A percentile compares a stretch with the other conserved stretches of the same genome.
Evolutionary conservation across 2,113 vertebrate species (phyloP).

Genomic region (Lepisosteus oculatus): DNA sequence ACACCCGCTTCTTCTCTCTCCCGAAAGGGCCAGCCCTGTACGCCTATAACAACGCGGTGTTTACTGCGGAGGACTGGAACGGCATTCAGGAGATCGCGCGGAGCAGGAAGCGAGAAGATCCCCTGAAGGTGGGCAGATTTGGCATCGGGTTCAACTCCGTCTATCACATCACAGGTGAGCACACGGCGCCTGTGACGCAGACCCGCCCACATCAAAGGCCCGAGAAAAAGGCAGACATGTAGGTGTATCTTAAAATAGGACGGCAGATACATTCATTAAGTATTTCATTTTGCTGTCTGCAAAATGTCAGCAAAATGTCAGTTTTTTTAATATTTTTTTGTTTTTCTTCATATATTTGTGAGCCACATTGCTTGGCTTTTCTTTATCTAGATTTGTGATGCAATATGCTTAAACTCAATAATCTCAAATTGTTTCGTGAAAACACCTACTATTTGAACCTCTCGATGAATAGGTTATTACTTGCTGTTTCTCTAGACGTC

Average conservation of each 20-base stretch:
- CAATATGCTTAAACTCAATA: too few relatives aligned
- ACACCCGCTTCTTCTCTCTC: conserved; percentile 2
- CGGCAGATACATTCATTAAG: too few relatives aligned
- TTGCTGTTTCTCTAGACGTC: conserved; percentile 74
- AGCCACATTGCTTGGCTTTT: background rate
- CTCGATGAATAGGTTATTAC: background rate
- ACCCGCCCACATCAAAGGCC: too few relatives aligned
- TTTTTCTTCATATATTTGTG: too few relatives aligned
- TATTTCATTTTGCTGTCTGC: too few relatives aligned
- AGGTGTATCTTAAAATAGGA: too few relatives aligned
- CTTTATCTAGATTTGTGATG: background rate
- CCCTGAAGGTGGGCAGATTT: conserved; percentile 95
- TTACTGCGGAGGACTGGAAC: conserved; percentile 91
- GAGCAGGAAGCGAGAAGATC: conserved; percentile 95
- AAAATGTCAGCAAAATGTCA: too few relatives aligned
- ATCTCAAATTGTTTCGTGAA: too few relatives aligned
- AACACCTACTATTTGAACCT: too few relatives aligned
- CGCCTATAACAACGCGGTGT: conserved; percentile 90
- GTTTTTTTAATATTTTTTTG: too few relatives aligned
- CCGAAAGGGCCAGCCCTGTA: conserved; percentile 83
- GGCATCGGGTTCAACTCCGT: conserved; percentile 98
- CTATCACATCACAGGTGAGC: conserved; percentile 94
- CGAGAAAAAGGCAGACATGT: background rate
- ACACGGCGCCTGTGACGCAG: too few relatives aligned
- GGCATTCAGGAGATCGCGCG: conserved; percentile 97